Percentiles rank a stretch among this genome's conserved stretches.
Evolutionary conservation across 2,113 vertebrate genomes (phyloP).

Genomic region (Lepisosteus oculatus): DNA sequence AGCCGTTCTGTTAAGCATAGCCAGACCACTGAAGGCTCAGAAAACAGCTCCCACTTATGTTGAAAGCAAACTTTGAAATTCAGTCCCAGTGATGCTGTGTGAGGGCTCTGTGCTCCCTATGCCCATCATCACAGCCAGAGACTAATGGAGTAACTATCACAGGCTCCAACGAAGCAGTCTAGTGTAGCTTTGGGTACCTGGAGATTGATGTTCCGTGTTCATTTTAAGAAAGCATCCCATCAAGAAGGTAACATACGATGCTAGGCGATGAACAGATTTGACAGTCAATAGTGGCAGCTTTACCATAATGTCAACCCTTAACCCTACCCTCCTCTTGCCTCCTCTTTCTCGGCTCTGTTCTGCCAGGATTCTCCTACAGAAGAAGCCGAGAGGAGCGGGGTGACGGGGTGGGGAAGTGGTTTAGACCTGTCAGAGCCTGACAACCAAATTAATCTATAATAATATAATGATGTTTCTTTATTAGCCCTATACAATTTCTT

Average conservation of each 20-base stretch:
- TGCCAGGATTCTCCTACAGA: too few relatives aligned
- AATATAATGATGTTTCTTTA: too few relatives aligned
- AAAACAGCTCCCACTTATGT: too few relatives aligned
- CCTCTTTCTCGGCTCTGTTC: not conserved
- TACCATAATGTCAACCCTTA: slow-evolving; percentile 28
- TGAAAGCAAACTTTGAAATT: too few relatives aligned
- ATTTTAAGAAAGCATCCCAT: slow-evolving; percentile 29
- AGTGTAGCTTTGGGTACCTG: slow-evolving; percentile 2
- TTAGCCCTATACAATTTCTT: too few relatives aligned
- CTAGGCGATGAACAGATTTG: slow-evolving; percentile 29
- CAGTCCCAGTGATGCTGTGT: too few relatives aligned
- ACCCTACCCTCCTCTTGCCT: slow-evolving; percentile 21
- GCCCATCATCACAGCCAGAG: not conserved
- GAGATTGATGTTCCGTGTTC: slow-evolving; percentile 44
- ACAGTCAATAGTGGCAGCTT: slow-evolving; percentile 29
- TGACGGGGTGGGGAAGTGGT: not conserved
- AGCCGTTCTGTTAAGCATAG: too few relatives aligned
- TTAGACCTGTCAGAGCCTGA: not conserved
- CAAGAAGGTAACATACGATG: slow-evolving; percentile 22
- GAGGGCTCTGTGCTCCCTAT: not conserved
- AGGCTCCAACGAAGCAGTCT: not conserved
- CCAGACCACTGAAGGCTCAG: too few relatives aligned
- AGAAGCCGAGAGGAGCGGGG: too few relatives aligned
- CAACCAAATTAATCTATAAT: not conserved
- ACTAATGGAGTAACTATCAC: not conserved